phyloP scores from a whole-genome alignment of 1,140 invertebrate genomes.

The Pseudomyrmex gracilis region DNA sequence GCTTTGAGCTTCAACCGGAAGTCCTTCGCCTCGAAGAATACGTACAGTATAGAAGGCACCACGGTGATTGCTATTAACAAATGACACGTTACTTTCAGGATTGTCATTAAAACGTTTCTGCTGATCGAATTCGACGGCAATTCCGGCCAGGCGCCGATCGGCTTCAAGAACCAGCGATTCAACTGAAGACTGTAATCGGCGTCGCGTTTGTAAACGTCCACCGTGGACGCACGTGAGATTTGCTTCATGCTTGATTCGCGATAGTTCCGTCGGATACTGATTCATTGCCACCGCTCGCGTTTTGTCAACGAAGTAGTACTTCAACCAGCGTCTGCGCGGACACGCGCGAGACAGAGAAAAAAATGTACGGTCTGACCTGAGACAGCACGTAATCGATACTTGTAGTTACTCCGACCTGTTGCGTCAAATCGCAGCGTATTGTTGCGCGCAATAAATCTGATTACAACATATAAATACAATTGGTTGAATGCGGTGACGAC shows the following conservation, averaged over 20 bases:
- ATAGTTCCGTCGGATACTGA: background rate
- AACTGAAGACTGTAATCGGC: conserved; percentile 53
- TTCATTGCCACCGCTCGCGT: background rate
- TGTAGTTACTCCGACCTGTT: conserved; percentile 12
- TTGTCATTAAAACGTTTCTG: background rate
- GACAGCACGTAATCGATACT: conserved; percentile 29
- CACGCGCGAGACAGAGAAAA: background rate
- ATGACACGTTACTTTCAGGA: conserved; percentile 14
- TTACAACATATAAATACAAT: background rate
- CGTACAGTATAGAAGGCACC: conserved; percentile 26
- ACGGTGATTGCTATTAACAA: conserved; percentile 27
- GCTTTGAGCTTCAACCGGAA: conserved; percentile 69
- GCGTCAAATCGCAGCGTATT: conserved; percentile 2
- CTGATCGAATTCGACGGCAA: background rate
- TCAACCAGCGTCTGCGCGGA: conserved; percentile 15
- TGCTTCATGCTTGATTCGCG: conserved; percentile 10
- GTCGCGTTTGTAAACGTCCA: background rate
- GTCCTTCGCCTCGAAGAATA: conserved; percentile 69
- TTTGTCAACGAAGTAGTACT: background rate
- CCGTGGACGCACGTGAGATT: background rate
- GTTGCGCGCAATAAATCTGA: background rate
- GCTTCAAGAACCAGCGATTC: conserved; percentile 52
- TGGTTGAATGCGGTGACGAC: background rate
- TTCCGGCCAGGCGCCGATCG: conserved; percentile 56
- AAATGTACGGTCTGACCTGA: conserved; percentile 2